Percentiles rank a stretch among this genome's conserved stretches.
phyloP scores from a whole-genome alignment of 2,797 vertebrate species.

The Gallinago solitaria region DNA sequence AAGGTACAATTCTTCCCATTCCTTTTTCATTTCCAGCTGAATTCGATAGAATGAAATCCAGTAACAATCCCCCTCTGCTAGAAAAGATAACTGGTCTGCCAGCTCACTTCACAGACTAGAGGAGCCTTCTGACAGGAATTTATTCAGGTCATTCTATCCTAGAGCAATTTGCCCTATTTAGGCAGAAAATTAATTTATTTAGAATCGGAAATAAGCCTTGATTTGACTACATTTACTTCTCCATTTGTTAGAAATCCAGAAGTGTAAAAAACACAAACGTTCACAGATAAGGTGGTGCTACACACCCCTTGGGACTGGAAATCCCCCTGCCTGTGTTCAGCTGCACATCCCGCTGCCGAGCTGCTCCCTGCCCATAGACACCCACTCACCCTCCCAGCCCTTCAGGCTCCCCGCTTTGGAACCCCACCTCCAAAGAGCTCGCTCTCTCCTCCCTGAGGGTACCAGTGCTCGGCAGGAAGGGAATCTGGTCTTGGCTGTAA shows the following conservation, averaged over 20 bases:
- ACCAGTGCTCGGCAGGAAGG: not conserved
- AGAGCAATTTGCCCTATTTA: not conserved
- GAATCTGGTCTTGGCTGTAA: not conserved
- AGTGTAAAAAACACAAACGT: not conserved
- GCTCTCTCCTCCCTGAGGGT: not conserved
- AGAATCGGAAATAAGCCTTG: not conserved
- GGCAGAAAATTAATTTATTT: not conserved
- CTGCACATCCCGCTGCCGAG: not conserved
- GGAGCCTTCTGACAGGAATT: not conserved
- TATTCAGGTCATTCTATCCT: not conserved
- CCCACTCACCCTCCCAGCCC: not conserved
- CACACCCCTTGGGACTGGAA: not conserved
- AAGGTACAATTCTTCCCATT: not conserved
- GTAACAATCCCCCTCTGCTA: not conserved
- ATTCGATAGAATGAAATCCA: not conserved
- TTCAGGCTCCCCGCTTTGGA: not conserved
- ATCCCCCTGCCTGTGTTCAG: not conserved
- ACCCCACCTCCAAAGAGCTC: not conserved
- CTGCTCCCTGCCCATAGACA: not conserved
- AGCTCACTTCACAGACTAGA: not conserved
- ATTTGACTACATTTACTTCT: not conserved
- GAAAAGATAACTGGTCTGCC: not conserved
- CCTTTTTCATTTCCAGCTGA: not conserved
- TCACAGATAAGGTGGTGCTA: not conserved
- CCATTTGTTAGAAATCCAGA: not conserved